Percentiles rank a stretch among this genome's conserved stretches.
phyloP scores from a whole-genome alignment of 2,797 vertebrate genomes.

The Pangasius larnaudii region DNA sequence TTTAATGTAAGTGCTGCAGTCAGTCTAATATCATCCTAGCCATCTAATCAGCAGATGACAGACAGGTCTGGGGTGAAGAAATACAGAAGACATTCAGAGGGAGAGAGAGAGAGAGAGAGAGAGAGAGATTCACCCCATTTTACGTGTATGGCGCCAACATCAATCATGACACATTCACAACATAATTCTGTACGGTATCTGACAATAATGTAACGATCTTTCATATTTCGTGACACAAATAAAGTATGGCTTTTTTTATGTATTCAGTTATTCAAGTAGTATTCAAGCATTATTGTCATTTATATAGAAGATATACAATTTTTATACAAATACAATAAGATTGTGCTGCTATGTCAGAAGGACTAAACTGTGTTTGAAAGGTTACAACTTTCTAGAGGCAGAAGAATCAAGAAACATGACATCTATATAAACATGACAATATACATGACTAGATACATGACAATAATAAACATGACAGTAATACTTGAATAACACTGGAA shows the following conservation, averaged over 20 bases:
- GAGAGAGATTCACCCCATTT: constrained; percentile 19
- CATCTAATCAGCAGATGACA: constrained; percentile 21
- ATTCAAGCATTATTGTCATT: neutral
- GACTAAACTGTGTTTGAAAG: neutral
- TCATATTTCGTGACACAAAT: neutral
- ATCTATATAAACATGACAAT: too few relatives aligned
- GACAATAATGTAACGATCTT: neutral
- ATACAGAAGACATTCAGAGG: neutral
- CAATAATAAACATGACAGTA: too few relatives aligned
- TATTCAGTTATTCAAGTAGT: neutral
- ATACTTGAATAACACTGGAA: too few relatives aligned
- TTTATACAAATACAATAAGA: neutral
- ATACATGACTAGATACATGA: too few relatives aligned
- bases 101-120: neutral
- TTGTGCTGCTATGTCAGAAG: neutral
- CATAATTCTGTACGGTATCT: constrained; percentile 19
- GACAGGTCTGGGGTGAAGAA: neutral
- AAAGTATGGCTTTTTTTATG: neutral
- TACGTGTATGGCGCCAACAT: constrained; percentile 43
- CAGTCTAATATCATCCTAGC: neutral
- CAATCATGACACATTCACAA: neutral
- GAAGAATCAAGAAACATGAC: too few relatives aligned
- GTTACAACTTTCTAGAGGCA: neutral
- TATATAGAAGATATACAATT: neutral
- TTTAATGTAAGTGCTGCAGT: constrained; percentile 11